Evolutionary conservation across 2,888 invertebrate species (phyloP).

Genomic region (Operophtera brumata): DNA sequence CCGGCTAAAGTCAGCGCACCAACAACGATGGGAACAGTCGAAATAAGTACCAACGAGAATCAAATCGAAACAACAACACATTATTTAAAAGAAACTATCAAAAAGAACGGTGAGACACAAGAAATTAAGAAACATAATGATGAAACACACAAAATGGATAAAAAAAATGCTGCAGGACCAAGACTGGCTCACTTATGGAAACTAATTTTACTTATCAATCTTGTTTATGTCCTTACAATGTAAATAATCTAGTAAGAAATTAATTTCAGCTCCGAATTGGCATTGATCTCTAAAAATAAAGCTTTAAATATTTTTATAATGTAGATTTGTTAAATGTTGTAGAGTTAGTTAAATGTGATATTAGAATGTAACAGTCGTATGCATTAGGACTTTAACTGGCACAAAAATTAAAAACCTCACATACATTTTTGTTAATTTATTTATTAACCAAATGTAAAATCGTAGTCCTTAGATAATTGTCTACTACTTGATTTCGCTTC

Average conservation of each 20-base stretch:
- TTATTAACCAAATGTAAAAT: conserved; percentile 65
- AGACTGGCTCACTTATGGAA: conserved; percentile 6
- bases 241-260: conserved; percentile 7
- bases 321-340: conserved; percentile 37
- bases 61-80: conserved; percentile 25
- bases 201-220: not conserved
- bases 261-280: conserved; percentile 32
- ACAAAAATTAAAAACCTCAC: conserved; percentile 42
- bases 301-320: conserved; percentile 40
- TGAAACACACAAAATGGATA: conserved; percentile 16
- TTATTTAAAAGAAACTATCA: conserved; percentile 10
- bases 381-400: conserved; percentile 36
- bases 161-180: conserved; percentile 36
- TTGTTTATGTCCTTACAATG: not conserved
- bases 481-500: conserved; percentile 58
- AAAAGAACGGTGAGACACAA: not conserved
- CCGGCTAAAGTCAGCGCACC: conserved; percentile 44
- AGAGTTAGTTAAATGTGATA: conserved; percentile 51
- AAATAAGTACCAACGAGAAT: conserved; percentile 24
- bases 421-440: conserved; percentile 34
- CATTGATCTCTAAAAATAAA: conserved; percentile 37
- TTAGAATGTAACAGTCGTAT: conserved; percentile 47
- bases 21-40: conserved; percentile 33
- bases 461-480: conserved; percentile 62
- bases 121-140: conserved; percentile 2